Evolutionary conservation across 2,888 invertebrate species (phyloP).

Genomic region (Pseudococcus longispinus): DNA sequence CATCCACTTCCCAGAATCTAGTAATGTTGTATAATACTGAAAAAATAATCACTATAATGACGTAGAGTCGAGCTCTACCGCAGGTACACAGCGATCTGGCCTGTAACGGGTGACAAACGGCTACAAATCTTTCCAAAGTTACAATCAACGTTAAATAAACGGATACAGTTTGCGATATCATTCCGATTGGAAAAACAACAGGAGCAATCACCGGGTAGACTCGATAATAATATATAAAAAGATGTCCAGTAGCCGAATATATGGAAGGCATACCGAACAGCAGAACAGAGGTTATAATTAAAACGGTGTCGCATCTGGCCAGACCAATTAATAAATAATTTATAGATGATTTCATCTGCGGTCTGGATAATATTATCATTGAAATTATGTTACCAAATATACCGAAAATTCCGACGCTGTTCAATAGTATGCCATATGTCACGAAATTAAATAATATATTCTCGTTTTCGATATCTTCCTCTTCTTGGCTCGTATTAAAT

Average conservation of each 20-base stretch:
- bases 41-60: constrained; percentile 79
- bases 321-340: constrained; percentile 92
- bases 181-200: constrained; percentile 81
- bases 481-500: neutral
- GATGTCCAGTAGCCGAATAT: constrained; percentile 79
- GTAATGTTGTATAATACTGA: constrained; percentile 87
- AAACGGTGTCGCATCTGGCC: constrained; percentile 90
- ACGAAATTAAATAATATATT: constrained; percentile 77
- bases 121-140: constrained; percentile 82
- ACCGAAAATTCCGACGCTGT: constrained; percentile 81
- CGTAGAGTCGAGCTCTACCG: constrained; percentile 83
- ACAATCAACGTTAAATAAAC: constrained; percentile 80
- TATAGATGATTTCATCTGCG: constrained; percentile 95
- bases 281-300: constrained; percentile 83
- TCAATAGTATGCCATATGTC: constrained; percentile 81
- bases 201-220: constrained; percentile 80
- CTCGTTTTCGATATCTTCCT: constrained; percentile 58
- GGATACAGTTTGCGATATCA: constrained; percentile 90
- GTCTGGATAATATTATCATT: constrained; percentile 87
- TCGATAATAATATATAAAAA: constrained; percentile 77
- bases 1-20: constrained; percentile 65
- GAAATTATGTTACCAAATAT: constrained; percentile 89
- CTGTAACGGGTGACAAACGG: constrained; percentile 87
- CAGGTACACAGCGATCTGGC: constrained; percentile 92
- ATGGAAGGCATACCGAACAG: constrained; percentile 88